Conservation (phyloP, 64 coral and sea anemone genomes). For the Stichodactyla helianthus region DNA sequence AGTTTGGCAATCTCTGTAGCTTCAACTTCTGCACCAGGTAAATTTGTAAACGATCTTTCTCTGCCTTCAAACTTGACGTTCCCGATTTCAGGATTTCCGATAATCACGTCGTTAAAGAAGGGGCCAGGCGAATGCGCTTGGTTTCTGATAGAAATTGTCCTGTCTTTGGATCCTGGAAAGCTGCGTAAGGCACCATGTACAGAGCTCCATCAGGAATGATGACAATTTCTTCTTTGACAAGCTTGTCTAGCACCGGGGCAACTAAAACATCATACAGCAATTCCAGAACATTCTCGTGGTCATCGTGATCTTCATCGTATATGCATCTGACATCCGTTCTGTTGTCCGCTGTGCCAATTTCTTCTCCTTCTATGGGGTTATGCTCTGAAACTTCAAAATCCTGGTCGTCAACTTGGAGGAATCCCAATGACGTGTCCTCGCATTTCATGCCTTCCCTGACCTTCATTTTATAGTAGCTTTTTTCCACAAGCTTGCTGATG, state of each 20-base stretch:
- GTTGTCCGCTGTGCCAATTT: neutral
- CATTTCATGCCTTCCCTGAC: neutral
- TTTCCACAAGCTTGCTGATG: constrained; percentile 2
- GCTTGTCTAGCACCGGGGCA: neutral
- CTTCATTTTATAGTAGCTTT: constrained; percentile 5
- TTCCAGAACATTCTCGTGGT: neutral
- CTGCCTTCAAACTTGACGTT: no score
- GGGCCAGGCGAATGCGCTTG: no score
- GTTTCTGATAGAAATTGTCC: no score
- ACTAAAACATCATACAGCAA: constrained; percentile 1
- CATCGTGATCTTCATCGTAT: neutral
- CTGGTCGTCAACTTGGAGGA: neutral
- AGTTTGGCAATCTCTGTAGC: no score
- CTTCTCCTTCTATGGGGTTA: neutral
- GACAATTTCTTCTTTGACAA: neutral
- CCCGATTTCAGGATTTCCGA: no score
- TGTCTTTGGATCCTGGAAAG: neutral
- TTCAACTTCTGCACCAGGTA: no score
- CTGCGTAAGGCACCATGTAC: constrained; percentile 4
- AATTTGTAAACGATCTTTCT: no score
- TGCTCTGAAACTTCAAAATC: neutral
- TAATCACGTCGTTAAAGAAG: no score
- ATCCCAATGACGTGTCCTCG: constrained; percentile 4
- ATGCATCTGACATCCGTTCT: neutral
- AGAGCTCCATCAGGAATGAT: constrained; percentile 1